phyloP scores from a whole-genome alignment of 2,888 invertebrate genomes.

The Perizoma flavofasciatum region DNA sequence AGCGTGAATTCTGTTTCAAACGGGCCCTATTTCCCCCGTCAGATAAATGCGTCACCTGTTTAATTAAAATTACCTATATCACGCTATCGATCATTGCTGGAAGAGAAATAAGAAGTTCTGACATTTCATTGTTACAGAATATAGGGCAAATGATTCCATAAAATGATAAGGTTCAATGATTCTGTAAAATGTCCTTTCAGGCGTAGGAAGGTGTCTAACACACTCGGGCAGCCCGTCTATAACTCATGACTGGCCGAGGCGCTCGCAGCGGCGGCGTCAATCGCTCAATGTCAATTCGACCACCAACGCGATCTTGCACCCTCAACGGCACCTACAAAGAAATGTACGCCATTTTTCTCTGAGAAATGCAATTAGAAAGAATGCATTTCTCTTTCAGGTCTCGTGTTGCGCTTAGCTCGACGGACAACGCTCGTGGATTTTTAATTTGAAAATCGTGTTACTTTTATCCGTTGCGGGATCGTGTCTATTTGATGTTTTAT shows the following conservation, averaged over 20 bases:
- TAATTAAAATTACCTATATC: slow-evolving; percentile 60
- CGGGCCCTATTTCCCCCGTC: slow-evolving; percentile 54
- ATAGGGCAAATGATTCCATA: background rate
- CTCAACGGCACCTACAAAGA: slow-evolving; percentile 65
- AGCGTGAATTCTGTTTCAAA: slow-evolving; percentile 68
- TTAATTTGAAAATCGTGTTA: slow-evolving; percentile 49
- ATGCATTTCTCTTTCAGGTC: slow-evolving; percentile 63
- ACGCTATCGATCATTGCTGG: slow-evolving; percentile 4
- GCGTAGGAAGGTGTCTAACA: slow-evolving; percentile 55
- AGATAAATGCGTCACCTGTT: slow-evolving; percentile 58
- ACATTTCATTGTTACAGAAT: background rate
- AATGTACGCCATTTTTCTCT: slow-evolving; percentile 73
- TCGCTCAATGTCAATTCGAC: slow-evolving; percentile 71
- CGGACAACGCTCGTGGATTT: slow-evolving; percentile 53
- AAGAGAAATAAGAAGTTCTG: background rate
- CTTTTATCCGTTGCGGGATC: slow-evolving; percentile 21
- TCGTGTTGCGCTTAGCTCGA: slow-evolving; percentile 56
- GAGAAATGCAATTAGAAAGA: slow-evolving; percentile 72
- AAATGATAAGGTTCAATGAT: slow-evolving; percentile 30
- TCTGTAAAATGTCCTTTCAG: slow-evolving; percentile 32
- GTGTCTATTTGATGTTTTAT: slow-evolving; percentile 10
- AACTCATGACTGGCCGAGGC: slow-evolving; percentile 60
- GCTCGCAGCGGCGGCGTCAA: slow-evolving; percentile 54
- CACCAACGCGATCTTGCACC: slow-evolving; percentile 59
- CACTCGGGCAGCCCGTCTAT: slow-evolving; percentile 58